Conservation (phyloP, 2,797 vertebrate genomes). For the Syndactyla subalaris region DNA sequence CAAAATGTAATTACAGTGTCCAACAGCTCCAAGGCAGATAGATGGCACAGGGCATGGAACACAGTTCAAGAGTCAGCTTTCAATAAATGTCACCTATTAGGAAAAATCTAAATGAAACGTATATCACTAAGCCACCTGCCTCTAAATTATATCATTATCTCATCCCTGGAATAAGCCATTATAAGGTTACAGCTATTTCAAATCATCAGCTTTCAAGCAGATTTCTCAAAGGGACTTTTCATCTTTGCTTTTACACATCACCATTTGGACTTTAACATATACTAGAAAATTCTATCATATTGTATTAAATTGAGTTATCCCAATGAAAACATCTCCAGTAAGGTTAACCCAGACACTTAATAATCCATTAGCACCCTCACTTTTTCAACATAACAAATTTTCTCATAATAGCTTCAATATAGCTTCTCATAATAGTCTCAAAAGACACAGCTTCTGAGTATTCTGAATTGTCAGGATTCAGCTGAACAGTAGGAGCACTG, state of each 20-base stretch:
- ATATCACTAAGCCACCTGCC: background rate
- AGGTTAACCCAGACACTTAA: slow-evolving; percentile 59
- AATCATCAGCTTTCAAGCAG: background rate
- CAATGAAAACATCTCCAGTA: slow-evolving; percentile 55
- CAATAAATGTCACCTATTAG: slow-evolving; percentile 53
- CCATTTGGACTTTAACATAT: slow-evolving; percentile 27
- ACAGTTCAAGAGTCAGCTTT: slow-evolving; percentile 48
- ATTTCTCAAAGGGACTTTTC: slow-evolving; percentile 51
- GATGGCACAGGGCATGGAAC: slow-evolving; percentile 21
- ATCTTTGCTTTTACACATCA: slow-evolving; percentile 43
- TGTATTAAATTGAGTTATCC: slow-evolving; percentile 52
- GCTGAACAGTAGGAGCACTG: background rate
- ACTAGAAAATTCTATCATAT: slow-evolving; percentile 48
- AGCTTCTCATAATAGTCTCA: background rate
- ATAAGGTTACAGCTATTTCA: slow-evolving; percentile 22
- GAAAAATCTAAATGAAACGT: slow-evolving; percentile 18
- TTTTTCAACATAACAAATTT: slow-evolving; percentile 37
- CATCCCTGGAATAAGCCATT: background rate
- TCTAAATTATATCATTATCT: slow-evolving; percentile 7
- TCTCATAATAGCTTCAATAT: background rate
- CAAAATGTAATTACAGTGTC: slow-evolving; percentile 69
- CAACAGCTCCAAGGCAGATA: slow-evolving; percentile 35
- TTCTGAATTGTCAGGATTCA: background rate
- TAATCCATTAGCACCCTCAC: slow-evolving; percentile 58
- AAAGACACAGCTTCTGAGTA: background rate